Percentiles rank a stretch among this genome's conserved stretches.
Evolutionary conservation across 2,113 vertebrate species (phyloP).

Genomic region (Zootoca vivipara): DNA sequence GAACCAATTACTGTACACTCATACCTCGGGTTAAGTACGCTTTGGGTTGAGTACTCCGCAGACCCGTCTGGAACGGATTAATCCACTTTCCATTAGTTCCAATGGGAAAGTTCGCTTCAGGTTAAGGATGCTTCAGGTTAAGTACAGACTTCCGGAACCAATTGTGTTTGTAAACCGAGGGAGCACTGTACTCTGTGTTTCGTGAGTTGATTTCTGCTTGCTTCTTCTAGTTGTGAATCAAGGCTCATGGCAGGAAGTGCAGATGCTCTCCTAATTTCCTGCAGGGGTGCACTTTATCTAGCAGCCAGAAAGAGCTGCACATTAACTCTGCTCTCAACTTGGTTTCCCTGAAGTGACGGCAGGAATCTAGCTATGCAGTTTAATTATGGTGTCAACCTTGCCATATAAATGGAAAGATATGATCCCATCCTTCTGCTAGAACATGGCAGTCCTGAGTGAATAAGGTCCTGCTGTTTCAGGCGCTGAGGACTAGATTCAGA

Average conservation of each 20-base stretch:
- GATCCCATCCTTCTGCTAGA: constrained; percentile 33
- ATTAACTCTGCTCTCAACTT: constrained; percentile 38
- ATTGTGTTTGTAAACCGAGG: too few species aligned
- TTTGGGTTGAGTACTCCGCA: too few species aligned
- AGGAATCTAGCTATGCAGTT: constrained; percentile 7
- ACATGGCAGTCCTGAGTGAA: constrained; percentile 32
- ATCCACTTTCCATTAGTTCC: too few species aligned
- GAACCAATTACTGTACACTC: too few species aligned
- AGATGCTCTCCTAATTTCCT: background rate
- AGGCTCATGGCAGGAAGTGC: constrained; percentile 19
- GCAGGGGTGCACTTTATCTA: constrained; percentile 19
- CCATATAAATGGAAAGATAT: constrained; percentile 43
- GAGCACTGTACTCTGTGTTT: too few species aligned
- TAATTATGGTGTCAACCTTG: constrained; percentile 44
- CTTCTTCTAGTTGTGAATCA: background rate
- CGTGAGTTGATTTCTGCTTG: background rate
- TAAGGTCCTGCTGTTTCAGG: constrained; percentile 37
- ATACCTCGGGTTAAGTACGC: too few species aligned
- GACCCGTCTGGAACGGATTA: too few species aligned
- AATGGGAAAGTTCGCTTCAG: too few species aligned
- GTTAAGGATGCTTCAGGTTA: too few species aligned
- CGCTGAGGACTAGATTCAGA: constrained; percentile 64
- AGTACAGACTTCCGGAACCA: too few species aligned
- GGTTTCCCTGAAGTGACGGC: background rate
- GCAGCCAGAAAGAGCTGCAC: constrained; percentile 18